phyloP scores from a whole-genome alignment of 2,888 invertebrate genomes.

The Morinoia aosen region DNA sequence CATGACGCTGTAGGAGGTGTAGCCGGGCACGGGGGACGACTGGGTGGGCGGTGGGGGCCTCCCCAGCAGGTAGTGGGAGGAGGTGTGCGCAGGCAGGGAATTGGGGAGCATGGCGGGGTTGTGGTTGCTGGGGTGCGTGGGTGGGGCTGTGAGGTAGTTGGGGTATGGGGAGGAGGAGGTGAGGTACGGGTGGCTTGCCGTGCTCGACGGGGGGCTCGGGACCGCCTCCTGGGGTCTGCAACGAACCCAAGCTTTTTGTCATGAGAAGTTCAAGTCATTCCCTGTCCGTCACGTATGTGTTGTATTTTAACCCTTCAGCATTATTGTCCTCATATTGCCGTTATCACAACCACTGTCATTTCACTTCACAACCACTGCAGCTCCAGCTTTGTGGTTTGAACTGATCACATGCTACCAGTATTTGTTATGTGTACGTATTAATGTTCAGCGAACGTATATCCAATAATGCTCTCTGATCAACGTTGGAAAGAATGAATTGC shows the following conservation, averaged over 20 bases:
- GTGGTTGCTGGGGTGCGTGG: neutral
- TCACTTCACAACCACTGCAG: too few relatives aligned
- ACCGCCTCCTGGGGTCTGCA: neutral
- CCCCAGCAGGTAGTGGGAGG: conserved; percentile 54
- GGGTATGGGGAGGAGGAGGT: conserved; percentile 20
- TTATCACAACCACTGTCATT: too few relatives aligned
- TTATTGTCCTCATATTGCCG: too few relatives aligned
- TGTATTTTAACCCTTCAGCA: too few relatives aligned
- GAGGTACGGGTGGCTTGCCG: neutral
- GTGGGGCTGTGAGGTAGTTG: conserved; percentile 30
- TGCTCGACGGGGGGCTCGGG: neutral
- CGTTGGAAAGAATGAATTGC: too few relatives aligned
- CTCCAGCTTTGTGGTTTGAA: too few relatives aligned
- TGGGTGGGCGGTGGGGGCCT: conserved; percentile 44
- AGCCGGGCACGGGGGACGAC: conserved; percentile 54
- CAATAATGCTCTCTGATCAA: too few relatives aligned
- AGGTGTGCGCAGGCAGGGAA: conserved; percentile 7
- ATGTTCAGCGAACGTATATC: too few relatives aligned
- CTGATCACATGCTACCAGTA: too few relatives aligned
- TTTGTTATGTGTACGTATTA: too few relatives aligned
- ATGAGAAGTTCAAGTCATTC: too few relatives aligned
- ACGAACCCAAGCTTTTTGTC: neutral
- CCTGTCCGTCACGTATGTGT: too few relatives aligned
- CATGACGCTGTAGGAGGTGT: conserved; percentile 54
- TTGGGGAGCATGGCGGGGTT: conserved; percentile 13